phyloP scores from a whole-genome alignment of 2,888 invertebrate species.

The Pilophorus perplexus region DNA sequence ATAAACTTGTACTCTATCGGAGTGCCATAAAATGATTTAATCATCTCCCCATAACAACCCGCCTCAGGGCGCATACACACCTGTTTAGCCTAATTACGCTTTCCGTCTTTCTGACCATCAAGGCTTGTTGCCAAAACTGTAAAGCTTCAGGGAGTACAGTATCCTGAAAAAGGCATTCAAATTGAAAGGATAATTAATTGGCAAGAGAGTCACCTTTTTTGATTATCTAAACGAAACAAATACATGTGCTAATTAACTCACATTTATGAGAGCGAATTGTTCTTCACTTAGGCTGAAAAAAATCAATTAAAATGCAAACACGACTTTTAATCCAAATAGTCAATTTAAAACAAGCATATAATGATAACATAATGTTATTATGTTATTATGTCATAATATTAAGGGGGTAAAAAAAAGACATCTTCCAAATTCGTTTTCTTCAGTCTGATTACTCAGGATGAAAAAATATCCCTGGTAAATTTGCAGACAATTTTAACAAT shows the following conservation, averaged over 20 bases:
- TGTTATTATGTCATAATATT: too few species aligned
- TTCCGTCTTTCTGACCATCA: conserved; percentile 83
- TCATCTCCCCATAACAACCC: neutral
- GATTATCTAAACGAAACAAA: too few species aligned
- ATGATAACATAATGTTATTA: neutral
- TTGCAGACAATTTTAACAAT: too few species aligned
- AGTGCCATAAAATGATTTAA: neutral
- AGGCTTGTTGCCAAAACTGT: conserved; percentile 87
- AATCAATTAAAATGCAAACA: neutral
- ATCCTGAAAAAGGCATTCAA: conserved; percentile 61
- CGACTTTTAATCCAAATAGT: too few species aligned
- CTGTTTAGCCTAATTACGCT: conserved; percentile 84
- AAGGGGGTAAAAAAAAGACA: too few species aligned
- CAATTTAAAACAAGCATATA: neutral
- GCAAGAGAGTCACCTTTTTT: too few species aligned
- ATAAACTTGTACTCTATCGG: neutral
- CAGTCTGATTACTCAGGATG: too few species aligned
- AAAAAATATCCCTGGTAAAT: too few species aligned
- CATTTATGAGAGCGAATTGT: conserved; percentile 84
- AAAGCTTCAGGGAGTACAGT: conserved; percentile 89
- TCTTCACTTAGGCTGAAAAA: conserved; percentile 73
- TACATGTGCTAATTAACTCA: too few species aligned
- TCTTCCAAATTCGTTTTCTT: too few species aligned
- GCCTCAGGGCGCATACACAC: conserved; percentile 57
- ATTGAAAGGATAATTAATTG: too few species aligned